These are phyloP conservation scores for Morbakka virulenta DNA, from an alignment of 30 jellyfish, hydroid and myxozoan genomes.

Conservation along the genomic window DNA sequence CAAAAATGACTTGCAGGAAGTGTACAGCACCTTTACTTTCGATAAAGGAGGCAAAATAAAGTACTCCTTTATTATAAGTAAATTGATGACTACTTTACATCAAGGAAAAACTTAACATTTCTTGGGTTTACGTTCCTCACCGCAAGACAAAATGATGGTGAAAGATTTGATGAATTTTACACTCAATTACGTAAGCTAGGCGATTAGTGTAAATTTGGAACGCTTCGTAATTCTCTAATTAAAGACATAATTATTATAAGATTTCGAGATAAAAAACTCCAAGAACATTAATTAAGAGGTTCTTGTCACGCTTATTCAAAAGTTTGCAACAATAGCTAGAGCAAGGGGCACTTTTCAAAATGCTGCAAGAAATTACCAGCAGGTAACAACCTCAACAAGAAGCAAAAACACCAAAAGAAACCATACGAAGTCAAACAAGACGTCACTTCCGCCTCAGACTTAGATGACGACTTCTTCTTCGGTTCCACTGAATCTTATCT, in stretches of 20 bases:
- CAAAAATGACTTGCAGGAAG: constrained; percentile 5
- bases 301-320: too few species aligned
- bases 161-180: constrained; percentile 28
- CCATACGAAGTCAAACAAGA: too few species aligned
- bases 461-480: too few species aligned
- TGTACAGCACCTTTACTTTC: constrained; percentile 4
- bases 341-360: too few species aligned
- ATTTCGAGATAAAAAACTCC: background rate
- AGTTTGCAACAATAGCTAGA: too few species aligned
- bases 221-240: constrained; percentile 2
- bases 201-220: constrained; percentile 33
- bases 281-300: too few species aligned
- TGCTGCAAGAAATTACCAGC: too few species aligned
- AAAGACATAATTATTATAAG: constrained; percentile 19
- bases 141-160: constrained; percentile 9
- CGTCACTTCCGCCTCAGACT: too few species aligned
- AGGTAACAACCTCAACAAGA: too few species aligned
- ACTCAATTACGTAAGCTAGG: constrained; percentile 6
- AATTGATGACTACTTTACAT: constrained; percentile 19
- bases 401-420: too few species aligned
- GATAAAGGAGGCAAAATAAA: background rate
- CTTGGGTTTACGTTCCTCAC: constrained; percentile 6
- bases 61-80: background rate
- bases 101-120: constrained; percentile 33
- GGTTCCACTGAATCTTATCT: too few species aligned